A percentile compares a stretch with the other conserved stretches of the same genome.
phyloP scores from a whole-genome alignment of 2,113 vertebrate genomes.

The Macroglossus sobrinus region DNA sequence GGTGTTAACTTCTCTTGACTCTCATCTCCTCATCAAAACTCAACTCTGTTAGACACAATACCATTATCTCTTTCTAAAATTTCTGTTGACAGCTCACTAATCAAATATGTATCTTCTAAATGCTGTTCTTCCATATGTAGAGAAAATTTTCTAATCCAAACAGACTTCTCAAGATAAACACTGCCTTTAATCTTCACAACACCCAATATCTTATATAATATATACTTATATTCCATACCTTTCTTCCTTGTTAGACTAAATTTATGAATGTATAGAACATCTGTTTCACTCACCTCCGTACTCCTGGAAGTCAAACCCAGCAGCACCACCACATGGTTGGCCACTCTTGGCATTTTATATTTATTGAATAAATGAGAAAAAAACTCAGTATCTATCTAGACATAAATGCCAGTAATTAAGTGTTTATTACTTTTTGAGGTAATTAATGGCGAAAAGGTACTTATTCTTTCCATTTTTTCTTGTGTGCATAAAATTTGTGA shows the following conservation, averaged over 20 bases:
- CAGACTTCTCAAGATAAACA: not conserved
- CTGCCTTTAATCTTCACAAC: not conserved
- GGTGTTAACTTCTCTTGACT: not conserved
- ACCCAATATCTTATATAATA: constrained; percentile 46
- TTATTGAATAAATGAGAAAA: not conserved
- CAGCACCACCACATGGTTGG: not conserved
- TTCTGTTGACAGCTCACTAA: not conserved
- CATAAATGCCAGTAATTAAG: constrained; percentile 63
- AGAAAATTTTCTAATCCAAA: not conserved
- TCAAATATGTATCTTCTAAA: not conserved
- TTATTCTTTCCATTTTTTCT: not conserved
- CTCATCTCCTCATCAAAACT: not conserved
- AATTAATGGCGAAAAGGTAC: constrained; percentile 57
- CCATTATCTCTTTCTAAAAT: not conserved
- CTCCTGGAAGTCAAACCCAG: not conserved
- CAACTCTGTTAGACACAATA: not conserved
- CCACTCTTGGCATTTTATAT: not conserved
- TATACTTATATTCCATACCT: constrained; percentile 46
- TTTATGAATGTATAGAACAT: not conserved
- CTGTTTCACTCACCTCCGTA: not conserved
- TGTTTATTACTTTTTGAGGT: constrained; percentile 62
- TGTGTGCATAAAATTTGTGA: constrained; percentile 25
- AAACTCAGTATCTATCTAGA: constrained; percentile 42
- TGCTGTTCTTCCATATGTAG: not conserved
- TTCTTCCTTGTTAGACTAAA: constrained; percentile 14